phyloP scores from a whole-genome alignment of 2,797 vertebrate genomes.

The Lates japonicus region DNA sequence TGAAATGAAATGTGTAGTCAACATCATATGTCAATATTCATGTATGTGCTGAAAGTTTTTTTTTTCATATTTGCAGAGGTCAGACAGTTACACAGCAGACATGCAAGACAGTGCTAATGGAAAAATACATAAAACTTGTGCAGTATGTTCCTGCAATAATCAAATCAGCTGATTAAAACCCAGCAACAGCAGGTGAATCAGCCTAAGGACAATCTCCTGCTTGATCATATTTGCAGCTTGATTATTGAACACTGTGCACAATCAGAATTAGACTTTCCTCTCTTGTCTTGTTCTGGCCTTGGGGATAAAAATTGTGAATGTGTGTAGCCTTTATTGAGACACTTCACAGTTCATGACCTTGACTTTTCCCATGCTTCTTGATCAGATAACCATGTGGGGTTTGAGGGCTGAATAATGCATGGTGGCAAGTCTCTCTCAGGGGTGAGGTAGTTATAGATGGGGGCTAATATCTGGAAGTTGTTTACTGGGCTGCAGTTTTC shows the following conservation, averaged over 20 bases:
- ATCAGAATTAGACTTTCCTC: not conserved
- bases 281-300: not conserved
- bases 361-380: slow-evolving; percentile 12
- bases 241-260: not conserved
- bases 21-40: not conserved
- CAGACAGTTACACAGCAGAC: too few relatives aligned
- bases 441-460: not conserved
- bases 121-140: not conserved
- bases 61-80: not conserved
- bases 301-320: not conserved
- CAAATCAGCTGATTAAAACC: not conserved
- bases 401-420: slow-evolving; percentile 27
- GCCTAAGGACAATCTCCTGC: not conserved
- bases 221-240: slow-evolving; percentile 9
- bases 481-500: slow-evolving; percentile 9
- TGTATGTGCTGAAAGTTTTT: not conserved
- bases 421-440: not conserved
- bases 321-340: not conserved
- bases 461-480: not conserved
- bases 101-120: too few relatives aligned
- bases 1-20: slow-evolving; percentile 15
- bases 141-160: not conserved
- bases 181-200: not conserved
- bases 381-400: slow-evolving; percentile 8
- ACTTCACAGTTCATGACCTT: slow-evolving; percentile 23